A percentile compares a stretch with the other conserved stretches of the same genome.
Evolutionary conservation across 2,888 invertebrate genomes (phyloP).

Genomic region (Mystacides longicornis): DNA sequence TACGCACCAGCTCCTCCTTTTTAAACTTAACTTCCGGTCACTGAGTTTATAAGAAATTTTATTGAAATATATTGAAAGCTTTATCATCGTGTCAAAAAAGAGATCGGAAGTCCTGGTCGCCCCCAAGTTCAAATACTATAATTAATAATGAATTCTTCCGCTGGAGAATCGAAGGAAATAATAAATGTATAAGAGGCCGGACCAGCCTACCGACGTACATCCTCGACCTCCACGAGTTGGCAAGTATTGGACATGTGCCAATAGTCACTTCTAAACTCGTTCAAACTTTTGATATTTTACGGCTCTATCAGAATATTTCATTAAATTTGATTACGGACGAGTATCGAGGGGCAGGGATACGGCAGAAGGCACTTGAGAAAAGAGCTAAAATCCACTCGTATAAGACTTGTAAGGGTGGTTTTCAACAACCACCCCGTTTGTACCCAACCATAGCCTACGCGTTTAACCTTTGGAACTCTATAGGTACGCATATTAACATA

Average conservation of each 20-base stretch:
- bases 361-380: slow-evolving; percentile 11
- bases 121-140: too few species aligned
- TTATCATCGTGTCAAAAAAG: too few species aligned
- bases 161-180: background rate
- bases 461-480: background rate
- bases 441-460: background rate
- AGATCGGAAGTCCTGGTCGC: too few species aligned
- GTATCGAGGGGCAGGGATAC: slow-evolving; percentile 6
- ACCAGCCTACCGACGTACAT: too few species aligned
- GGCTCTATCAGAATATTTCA: slow-evolving; percentile 15
- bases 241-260: slow-evolving; percentile 12
- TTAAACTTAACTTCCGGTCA: too few species aligned
- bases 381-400: slow-evolving; percentile 19
- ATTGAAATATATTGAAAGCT: too few species aligned
- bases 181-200: too few species aligned
- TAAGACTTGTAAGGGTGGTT: background rate
- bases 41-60: too few species aligned
- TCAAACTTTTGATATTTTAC: slow-evolving; percentile 14
- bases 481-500: background rate
- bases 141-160: background rate
- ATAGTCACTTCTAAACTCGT: slow-evolving; percentile 5
- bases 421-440: background rate
- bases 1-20: too few species aligned
- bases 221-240: slow-evolving; percentile 7
- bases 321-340: slow-evolving; percentile 21